These are phyloP conservation scores for Junonia oenone DNA, from an alignment of 2,888 invertebrate species.

Conservation along the genomic window DNA sequence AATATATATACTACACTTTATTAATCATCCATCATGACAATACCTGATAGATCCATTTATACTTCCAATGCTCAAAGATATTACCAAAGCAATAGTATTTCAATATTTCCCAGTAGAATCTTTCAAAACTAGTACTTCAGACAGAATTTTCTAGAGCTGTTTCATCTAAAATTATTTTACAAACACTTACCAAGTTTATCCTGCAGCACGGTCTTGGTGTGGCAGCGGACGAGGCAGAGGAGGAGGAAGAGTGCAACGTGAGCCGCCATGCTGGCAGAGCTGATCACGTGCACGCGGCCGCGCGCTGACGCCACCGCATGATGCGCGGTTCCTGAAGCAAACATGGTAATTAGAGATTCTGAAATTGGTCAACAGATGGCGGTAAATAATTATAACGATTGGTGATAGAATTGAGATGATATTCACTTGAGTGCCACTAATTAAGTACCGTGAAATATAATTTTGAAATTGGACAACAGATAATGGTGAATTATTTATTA, in stretches of 20 bases:
- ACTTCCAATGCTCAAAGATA: too few species aligned
- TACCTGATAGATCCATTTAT: too few species aligned
- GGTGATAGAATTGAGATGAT: too few species aligned
- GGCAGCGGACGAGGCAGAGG: constrained; percentile 65
- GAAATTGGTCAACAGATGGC: neutral
- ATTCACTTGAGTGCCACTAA: too few species aligned
- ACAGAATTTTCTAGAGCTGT: too few species aligned
- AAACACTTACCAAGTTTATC: constrained; percentile 63
- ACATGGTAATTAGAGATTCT: neutral
- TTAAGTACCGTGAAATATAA: too few species aligned
- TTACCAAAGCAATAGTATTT: too few species aligned
- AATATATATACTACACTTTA: too few species aligned
- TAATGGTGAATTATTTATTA: too few species aligned
- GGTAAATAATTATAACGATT: too few species aligned
- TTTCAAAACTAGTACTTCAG: neutral
- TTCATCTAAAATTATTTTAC: neutral
- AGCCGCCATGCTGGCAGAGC: constrained; percentile 48
- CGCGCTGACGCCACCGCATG: constrained; percentile 38
- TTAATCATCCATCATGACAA: too few species aligned
- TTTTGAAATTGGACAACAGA: too few species aligned
- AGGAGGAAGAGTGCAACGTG: constrained; percentile 59
- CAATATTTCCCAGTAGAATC: neutral
- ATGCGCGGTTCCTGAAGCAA: constrained; percentile 32
- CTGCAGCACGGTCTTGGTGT: constrained; percentile 69
- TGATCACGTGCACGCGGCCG: constrained; percentile 34